Percentiles rank a stretch among this genome's conserved stretches.
Evolutionary conservation across 2,888 invertebrate genomes (phyloP).

Genomic region (Andrena haemorrhoa): DNA sequence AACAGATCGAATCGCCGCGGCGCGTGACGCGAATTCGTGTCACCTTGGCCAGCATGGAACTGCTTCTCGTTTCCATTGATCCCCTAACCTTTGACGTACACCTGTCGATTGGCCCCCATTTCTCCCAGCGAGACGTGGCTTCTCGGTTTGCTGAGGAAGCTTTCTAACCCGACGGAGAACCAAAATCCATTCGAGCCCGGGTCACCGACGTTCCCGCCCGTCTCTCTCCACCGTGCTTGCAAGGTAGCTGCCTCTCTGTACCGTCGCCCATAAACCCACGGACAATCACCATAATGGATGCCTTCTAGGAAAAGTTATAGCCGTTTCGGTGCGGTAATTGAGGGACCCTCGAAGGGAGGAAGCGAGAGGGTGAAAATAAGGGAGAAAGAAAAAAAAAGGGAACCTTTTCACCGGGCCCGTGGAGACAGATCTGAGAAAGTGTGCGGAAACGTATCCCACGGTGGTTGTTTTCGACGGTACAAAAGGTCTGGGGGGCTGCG

Average conservation of each 20-base stretch:
- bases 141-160: constrained; percentile 17
- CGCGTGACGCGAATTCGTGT: constrained; percentile 27
- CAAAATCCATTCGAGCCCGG: constrained; percentile 49
- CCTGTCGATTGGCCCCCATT: constrained; percentile 25
- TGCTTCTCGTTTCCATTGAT: constrained; percentile 13
- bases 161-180: constrained; percentile 57
- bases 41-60: neutral
- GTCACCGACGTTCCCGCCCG: too few species aligned
- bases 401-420: constrained; percentile 6
- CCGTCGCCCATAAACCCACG: constrained; percentile 70
- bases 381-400: too few species aligned
- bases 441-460: constrained; percentile 46
- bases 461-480: constrained; percentile 52
- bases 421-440: constrained; percentile 53
- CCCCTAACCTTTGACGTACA: constrained; percentile 31
- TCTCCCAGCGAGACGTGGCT: constrained; percentile 13
- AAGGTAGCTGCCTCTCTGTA: too few species aligned
- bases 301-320: constrained; percentile 79
- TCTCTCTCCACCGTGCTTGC: too few species aligned
- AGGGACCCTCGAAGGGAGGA: constrained; percentile 53
- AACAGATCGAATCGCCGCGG: constrained; percentile 32
- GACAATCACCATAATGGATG: constrained; percentile 81
- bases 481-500: constrained; percentile 28
- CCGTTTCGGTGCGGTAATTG: constrained; percentile 77
- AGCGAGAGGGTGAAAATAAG: neutral